These are phyloP conservation scores for Falco columbarius DNA, from an alignment of 2,797 vertebrate genomes.

Conservation along the genomic window DNA sequence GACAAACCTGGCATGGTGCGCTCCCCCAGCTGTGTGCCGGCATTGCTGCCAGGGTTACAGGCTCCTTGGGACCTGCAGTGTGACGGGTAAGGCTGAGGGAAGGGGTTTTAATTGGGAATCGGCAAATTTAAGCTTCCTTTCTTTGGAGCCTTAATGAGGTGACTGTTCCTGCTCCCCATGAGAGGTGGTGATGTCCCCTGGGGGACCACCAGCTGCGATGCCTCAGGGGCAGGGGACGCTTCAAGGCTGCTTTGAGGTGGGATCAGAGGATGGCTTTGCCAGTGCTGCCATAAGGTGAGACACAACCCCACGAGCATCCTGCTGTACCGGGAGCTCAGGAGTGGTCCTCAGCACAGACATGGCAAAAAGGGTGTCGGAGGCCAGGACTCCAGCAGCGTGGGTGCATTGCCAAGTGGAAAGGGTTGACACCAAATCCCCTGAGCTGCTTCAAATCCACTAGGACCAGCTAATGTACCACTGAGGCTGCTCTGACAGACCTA, in stretches of 20 bases:
- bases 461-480: fast-evolving
- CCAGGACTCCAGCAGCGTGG: background rate
- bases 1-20: background rate
- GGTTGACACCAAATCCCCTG: background rate
- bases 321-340: background rate
- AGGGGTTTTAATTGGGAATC: background rate
- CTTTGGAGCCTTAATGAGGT: background rate
- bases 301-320: background rate
- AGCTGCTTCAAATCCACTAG: background rate
- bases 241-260: background rate
- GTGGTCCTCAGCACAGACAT: background rate
- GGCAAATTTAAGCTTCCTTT: background rate
- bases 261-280: background rate
- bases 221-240: background rate
- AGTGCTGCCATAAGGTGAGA: fast-evolving
- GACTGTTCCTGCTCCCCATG: fast-evolving
- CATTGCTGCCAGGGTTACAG: fast-evolving
- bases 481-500: background rate
- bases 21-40: background rate
- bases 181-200: background rate
- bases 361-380: background rate
- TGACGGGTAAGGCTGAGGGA: background rate
- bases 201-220: fast-evolving
- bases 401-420: background rate
- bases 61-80: fast-evolving